These are phyloP conservation scores for Drosophila anceps DNA, from an alignment of 2,888 invertebrate genomes.

Conservation along the genomic window DNA sequence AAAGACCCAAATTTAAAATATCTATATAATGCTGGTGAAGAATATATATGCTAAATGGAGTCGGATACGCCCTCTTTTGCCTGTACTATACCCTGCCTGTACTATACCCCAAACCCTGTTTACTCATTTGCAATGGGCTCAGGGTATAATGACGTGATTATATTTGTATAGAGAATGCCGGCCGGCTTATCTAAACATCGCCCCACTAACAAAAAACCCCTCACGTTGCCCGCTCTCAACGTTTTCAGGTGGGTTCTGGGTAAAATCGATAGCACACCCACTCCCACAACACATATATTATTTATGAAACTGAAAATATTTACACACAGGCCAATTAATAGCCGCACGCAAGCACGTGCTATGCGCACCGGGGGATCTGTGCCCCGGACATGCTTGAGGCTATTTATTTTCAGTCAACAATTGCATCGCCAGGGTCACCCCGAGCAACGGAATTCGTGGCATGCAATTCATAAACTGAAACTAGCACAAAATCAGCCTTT, in stretches of 20 bases:
- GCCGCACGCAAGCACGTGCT: conserved; percentile 74
- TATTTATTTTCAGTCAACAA: conserved; percentile 75
- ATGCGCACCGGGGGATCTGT: conserved; percentile 5
- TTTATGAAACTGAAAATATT: conserved; percentile 64
- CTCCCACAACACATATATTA: conserved; percentile 36
- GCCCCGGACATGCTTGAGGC: conserved; percentile 24
- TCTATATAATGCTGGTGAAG: neutral
- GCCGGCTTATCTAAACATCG: conserved; percentile 57
- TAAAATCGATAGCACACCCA: conserved; percentile 67
- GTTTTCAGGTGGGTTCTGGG: conserved; percentile 28
- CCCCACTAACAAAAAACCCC: conserved; percentile 1
- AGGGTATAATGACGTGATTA: conserved; percentile 9
- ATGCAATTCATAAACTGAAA: conserved; percentile 50
- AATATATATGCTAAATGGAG: neutral
- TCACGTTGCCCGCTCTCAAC: neutral
- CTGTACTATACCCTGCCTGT: no score
- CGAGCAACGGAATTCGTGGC: conserved; percentile 50
- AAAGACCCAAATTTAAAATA: neutral
- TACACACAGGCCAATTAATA: conserved; percentile 53
- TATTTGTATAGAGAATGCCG: conserved; percentile 21
- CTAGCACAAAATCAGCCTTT: neutral
- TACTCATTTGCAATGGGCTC: neutral
- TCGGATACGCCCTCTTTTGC: neutral
- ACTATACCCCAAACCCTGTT: neutral
- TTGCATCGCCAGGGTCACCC: conserved; percentile 32